Evolutionary conservation across 1,140 invertebrate species (phyloP).

Genomic region (Amphibalanus amphitrite): DNA sequence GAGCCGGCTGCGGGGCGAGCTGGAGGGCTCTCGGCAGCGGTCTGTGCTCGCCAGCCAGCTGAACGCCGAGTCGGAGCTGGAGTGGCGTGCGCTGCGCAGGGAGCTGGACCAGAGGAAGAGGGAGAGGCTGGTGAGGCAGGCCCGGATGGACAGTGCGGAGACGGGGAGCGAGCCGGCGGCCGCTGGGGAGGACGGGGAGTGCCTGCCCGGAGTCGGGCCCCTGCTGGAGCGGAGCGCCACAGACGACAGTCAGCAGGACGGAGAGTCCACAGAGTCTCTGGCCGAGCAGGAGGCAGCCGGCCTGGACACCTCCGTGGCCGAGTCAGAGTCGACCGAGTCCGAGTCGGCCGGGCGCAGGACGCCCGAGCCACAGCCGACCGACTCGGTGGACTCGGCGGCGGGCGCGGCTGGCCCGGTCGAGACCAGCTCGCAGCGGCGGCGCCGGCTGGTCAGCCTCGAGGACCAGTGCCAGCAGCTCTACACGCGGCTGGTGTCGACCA

Average conservation of each 20-base stretch:
- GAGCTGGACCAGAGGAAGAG: constrained; percentile 51
- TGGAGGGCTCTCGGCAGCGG: constrained; percentile 69
- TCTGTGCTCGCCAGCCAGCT: constrained; percentile 65
- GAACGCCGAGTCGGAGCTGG: constrained; percentile 62
- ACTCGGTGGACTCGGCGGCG: constrained; percentile 16
- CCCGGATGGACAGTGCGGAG: constrained; percentile 8
- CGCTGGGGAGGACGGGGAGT: constrained; percentile 8
- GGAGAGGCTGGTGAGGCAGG: constrained; percentile 14
- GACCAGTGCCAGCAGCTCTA: constrained; percentile 45
- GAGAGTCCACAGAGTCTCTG: no score
- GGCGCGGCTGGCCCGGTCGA: constrained; percentile 7
- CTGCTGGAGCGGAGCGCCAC: neutral
- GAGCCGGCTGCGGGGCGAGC: constrained; percentile 59
- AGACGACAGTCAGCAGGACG: constrained; percentile 14
- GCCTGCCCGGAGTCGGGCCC: constrained; percentile 5
- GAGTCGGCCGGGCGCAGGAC: constrained; percentile 15
- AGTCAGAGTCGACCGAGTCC: constrained; percentile 15
- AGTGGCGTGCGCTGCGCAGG: constrained; percentile 56
- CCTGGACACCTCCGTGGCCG: constrained; percentile 12
- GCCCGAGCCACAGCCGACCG: constrained; percentile 14
- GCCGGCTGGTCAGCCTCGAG: constrained; percentile 43
- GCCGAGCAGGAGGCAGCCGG: no score
- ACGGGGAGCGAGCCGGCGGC: constrained; percentile 9
- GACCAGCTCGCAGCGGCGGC: neutral
- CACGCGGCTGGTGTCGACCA: constrained; percentile 38